phyloP scores from a whole-genome alignment of 2,797 vertebrate species.

The Hoplostethus atlanticus region DNA sequence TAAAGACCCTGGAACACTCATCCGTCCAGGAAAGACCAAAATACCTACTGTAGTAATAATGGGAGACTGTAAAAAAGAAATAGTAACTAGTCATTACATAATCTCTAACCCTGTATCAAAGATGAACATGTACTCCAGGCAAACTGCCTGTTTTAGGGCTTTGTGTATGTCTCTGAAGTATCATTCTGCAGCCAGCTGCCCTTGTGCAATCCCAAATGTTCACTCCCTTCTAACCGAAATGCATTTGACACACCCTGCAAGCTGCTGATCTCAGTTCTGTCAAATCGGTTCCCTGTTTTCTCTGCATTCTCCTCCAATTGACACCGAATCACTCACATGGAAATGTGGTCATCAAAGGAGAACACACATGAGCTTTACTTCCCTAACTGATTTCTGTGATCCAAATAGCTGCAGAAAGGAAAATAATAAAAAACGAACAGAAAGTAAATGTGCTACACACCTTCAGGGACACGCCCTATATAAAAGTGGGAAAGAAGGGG shows the following conservation, averaged over 20 bases:
- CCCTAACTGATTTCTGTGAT: neutral
- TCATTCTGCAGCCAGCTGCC: conserved; percentile 49
- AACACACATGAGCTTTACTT: neutral
- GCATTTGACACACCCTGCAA: conserved; percentile 57
- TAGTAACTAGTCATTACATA: conserved; percentile 62
- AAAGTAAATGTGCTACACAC: conserved; percentile 32
- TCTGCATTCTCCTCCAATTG: neutral
- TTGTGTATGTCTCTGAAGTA: conserved; percentile 48
- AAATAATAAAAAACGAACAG: conserved; percentile 28
- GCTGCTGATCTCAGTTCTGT: conserved; percentile 52
- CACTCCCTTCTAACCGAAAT: conserved; percentile 54
- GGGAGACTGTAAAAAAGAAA: conserved; percentile 42
- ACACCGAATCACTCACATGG: neutral
- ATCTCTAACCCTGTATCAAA: conserved; percentile 39
- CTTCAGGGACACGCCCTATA: conserved; percentile 56
- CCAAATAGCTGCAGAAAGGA: conserved; percentile 14
- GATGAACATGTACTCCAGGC: conserved; percentile 53
- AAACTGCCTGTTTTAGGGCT: conserved; percentile 49
- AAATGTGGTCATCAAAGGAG: conserved; percentile 10
- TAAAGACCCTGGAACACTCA: conserved; percentile 18
- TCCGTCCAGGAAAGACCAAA: conserved; percentile 44
- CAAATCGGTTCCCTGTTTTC: conserved; percentile 33
- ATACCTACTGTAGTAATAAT: conserved; percentile 34
- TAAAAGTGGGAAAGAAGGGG: conserved; percentile 46
- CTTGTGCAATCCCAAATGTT: conserved; percentile 62